phyloP scores from a whole-genome alignment of 2,113 vertebrate genomes.

The Phrynosoma platyrhinos region DNA sequence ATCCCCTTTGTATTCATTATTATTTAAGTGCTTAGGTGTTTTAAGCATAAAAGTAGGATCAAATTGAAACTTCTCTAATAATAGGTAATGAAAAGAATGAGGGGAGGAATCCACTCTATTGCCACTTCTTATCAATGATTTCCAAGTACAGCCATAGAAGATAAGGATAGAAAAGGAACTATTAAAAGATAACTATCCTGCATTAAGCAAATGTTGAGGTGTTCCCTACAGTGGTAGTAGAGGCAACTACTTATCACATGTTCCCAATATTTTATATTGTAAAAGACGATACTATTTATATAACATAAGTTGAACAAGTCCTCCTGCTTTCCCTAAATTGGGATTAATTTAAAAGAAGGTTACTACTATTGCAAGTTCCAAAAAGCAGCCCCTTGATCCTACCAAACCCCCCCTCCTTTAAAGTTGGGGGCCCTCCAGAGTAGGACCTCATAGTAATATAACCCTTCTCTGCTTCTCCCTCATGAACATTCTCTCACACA shows the following conservation, averaged over 20 bases:
- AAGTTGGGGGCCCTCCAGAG: background rate
- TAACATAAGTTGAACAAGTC: background rate
- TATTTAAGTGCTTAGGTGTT: background rate
- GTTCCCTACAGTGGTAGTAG: background rate
- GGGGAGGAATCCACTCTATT: background rate
- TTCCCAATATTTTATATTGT: background rate
- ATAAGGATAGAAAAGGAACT: background rate
- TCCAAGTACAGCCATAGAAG: background rate
- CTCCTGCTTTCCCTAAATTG: background rate
- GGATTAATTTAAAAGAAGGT: background rate
- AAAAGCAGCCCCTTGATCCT: background rate
- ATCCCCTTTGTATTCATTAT: background rate
- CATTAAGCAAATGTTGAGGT: background rate
- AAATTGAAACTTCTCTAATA: slow-evolving; percentile 1
- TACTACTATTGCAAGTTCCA: background rate
- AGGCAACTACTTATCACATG: background rate
- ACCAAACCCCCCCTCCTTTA: background rate
- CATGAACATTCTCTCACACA: background rate
- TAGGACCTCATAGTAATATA: background rate
- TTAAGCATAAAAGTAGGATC: background rate
- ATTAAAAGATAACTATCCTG: background rate
- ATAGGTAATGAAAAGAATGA: background rate
- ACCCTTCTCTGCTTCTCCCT: background rate
- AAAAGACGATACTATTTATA: background rate
- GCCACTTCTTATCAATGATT: background rate